Evolutionary conservation across 2,888 invertebrate species (phyloP), one percentile per base, ranked within the genome.

Genomic region (Leptinotarsa tumamoca): DNA sequence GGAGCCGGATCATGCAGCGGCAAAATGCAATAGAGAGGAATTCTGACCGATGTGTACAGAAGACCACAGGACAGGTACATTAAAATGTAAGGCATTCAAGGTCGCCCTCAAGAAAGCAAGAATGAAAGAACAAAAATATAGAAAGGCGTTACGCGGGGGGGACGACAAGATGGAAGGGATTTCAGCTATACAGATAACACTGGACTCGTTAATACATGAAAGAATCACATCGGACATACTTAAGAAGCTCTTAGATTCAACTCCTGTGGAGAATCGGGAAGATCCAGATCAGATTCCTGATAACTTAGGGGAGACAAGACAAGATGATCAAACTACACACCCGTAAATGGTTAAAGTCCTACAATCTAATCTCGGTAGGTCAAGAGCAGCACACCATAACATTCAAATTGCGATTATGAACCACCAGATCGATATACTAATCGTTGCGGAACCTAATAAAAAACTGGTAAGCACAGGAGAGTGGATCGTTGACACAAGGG

Each of bases 401-500:
- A 58, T 63, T 2, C 15, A 49, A 15, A 15, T 51, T 21, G 49
- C 52, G 1, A 51, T 63, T 3, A 14, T 7, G 21, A 52, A 68
- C 3, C 27, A 69, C 14, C 58, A 70, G 4, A 58, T 66, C 2
- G 73, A 76, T 18, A 17, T 73, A 21, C 10, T 76, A 4, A 17
- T 76, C 4, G 71, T 73, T 3, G 18, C 67, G 14, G 76, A 76
- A 67, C 76, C 73, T 1, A 76, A 76, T 52, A 73, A 73, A 71
- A 75, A 67, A 4, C 13, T 68, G 3, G n/a, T n/a, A 18, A 61
- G 49, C 4, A 67, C n/a, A 10, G n/a, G 10, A 4, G 43, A 21
- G 52, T 72, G 67, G 72, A 13, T 72, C 27, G 18, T 23, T 3
- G 67, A 67, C 67, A 52, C 10, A 4, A 66, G 49, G 52, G n/a